These are phyloP conservation scores for Andricus grossulariae DNA, from an alignment of 1,140 invertebrate species.

Conservation along the genomic window DNA sequence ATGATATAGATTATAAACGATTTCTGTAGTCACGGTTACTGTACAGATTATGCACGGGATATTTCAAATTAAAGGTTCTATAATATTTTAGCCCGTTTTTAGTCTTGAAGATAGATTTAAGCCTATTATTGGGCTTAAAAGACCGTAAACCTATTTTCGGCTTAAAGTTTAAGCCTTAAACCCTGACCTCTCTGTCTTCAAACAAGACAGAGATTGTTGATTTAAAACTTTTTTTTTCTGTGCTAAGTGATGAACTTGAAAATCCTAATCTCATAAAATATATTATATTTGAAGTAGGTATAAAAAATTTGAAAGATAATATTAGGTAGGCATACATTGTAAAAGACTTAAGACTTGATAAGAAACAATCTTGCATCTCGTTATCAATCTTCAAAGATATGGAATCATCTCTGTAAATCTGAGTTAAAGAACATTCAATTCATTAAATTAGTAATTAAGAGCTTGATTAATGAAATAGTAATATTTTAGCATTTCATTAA, in stretches of 20 bases:
- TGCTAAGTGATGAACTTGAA: too few species aligned
- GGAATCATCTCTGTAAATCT: constrained; percentile 8
- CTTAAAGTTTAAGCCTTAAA: too few species aligned
- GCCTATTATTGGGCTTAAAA: too few species aligned
- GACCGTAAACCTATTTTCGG: too few species aligned
- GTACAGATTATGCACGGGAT: background rate
- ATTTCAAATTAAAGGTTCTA: background rate
- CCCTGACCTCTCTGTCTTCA: too few species aligned
- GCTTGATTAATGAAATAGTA: too few species aligned
- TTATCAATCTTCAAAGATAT: constrained; percentile 19
- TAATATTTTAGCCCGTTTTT: background rate
- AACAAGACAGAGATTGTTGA: too few species aligned
- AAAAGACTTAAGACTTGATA: background rate
- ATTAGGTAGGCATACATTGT: constrained; percentile 10
- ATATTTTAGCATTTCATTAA: too few species aligned
- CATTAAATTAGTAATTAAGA: background rate
- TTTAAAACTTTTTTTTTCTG: too few species aligned
- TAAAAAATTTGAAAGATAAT: background rate
- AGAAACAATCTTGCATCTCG: constrained; percentile 8
- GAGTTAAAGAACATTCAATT: background rate
- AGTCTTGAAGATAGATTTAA: background rate
- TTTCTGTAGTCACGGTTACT: background rate
- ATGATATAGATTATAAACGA: constrained; percentile 27
- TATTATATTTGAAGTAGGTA: too few species aligned
- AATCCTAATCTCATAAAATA: too few species aligned